Percentiles rank a stretch among this genome's conserved stretches.
Conservation (phyloP, 2,113 vertebrate genomes). For the Irena cyanogastra region DNA sequence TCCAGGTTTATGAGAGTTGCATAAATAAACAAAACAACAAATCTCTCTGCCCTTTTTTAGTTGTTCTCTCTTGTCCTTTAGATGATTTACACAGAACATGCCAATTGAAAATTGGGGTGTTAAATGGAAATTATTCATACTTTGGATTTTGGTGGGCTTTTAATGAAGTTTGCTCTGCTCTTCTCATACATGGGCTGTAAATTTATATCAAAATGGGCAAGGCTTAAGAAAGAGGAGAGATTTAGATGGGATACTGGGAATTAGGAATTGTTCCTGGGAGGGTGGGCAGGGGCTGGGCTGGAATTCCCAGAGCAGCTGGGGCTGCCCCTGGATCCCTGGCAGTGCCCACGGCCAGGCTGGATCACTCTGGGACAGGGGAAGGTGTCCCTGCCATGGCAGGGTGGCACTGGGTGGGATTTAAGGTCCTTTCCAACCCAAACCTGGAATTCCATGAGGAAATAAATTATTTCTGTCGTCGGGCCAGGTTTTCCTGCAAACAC, state of each 20-base stretch:
- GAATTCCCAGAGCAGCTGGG: not conserved
- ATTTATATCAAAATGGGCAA: not conserved
- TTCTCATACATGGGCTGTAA: not conserved
- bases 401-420: fast-evolving
- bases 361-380: not conserved
- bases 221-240: not conserved
- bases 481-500: not conserved
- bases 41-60: not conserved
- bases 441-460: not conserved
- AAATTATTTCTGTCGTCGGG: fast-evolving
- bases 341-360: not conserved
- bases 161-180: not conserved
- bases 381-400: not conserved
- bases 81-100: fast-evolving
- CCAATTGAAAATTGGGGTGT: not conserved
- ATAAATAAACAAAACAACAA: not conserved
- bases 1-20: not conserved
- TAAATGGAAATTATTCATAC: not conserved
- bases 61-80: not conserved
- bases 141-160: not conserved
- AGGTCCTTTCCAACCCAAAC: not conserved
- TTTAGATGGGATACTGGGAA: not conserved
- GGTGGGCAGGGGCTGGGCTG: fast-evolving
- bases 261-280: not conserved
- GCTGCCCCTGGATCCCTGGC: not conserved